These are phyloP conservation scores for Holothuria scabra DNA, from an alignment of 53 echinoderm and acorn worm genomes.

Conservation along the genomic window DNA sequence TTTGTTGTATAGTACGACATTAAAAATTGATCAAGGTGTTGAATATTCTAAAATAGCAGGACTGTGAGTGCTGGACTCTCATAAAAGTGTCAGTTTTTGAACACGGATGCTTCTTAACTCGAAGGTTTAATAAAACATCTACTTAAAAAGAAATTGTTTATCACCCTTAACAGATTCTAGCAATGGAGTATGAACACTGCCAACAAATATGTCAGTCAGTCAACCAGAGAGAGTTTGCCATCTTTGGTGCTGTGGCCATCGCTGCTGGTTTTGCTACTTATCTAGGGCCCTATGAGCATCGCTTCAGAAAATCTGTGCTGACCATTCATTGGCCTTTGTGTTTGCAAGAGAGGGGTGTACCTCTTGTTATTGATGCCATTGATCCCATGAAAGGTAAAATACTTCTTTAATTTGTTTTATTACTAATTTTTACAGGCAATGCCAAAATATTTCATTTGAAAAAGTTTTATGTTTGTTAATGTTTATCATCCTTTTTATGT, in stretches of 20 bases:
- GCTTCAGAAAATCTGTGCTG: conserved; percentile 87
- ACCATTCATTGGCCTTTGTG: conserved; percentile 99
- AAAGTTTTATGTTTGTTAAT: too few species aligned
- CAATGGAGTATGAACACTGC: conserved; percentile 93
- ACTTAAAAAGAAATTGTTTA: background rate
- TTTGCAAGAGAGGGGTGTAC: conserved; percentile 94
- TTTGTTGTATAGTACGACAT: too few species aligned
- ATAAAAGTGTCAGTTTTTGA: too few species aligned
- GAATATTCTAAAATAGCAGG: too few species aligned
- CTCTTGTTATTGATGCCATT: conserved; percentile 90
- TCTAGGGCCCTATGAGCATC: conserved; percentile 92
- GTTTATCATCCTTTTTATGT: too few species aligned
- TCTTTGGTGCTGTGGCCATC: conserved; percentile 89
- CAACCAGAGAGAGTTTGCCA: conserved; percentile 88
- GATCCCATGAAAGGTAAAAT: conserved; percentile 94
- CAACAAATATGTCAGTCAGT: conserved; percentile 94
- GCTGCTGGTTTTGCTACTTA: conserved; percentile 91
- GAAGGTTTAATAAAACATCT: background rate
- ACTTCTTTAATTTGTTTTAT: too few species aligned
- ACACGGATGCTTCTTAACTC: background rate
- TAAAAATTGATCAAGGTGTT: too few species aligned
- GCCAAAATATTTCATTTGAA: too few species aligned
- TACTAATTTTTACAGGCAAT: too few species aligned
- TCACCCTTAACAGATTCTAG: conserved; percentile 70
- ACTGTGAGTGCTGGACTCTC: too few species aligned